Evolutionary conservation across 2,113 vertebrate species (phyloP).

Genomic region (Rhinolophus sinicus): DNA sequence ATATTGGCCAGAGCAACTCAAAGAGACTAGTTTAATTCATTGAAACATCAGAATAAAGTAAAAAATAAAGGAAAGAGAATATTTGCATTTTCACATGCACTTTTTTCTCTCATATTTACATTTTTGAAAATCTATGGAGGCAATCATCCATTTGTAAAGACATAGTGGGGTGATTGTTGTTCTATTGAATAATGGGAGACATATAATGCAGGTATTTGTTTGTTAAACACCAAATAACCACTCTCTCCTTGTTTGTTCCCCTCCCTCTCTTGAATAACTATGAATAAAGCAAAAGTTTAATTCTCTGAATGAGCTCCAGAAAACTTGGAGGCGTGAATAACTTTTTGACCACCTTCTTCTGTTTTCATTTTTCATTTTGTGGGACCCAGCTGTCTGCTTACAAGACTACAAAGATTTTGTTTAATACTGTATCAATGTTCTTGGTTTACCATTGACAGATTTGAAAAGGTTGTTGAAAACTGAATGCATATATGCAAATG

Average conservation of each 20-base stretch:
- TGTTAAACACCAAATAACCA: background rate
- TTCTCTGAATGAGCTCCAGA: slow-evolving; percentile 68
- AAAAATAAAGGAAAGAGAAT: background rate
- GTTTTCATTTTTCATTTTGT: slow-evolving; percentile 74
- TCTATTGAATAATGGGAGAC: background rate
- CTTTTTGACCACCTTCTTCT: slow-evolving; percentile 67
- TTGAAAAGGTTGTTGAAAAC: slow-evolving; percentile 84
- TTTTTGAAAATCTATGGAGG: background rate
- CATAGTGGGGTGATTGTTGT: background rate
- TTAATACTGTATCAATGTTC: slow-evolving; percentile 80
- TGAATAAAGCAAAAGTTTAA: slow-evolving; percentile 55
- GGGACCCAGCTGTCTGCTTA: slow-evolving; percentile 75
- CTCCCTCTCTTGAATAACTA: background rate
- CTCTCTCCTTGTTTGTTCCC: background rate
- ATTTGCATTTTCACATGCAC: background rate
- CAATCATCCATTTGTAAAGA: background rate
- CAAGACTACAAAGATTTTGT: slow-evolving; percentile 75
- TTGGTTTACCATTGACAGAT: slow-evolving; percentile 74
- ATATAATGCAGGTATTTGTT: background rate
- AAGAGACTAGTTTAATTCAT: background rate
- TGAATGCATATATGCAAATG: slow-evolving; percentile 84
- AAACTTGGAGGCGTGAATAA: slow-evolving; percentile 62
- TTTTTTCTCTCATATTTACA: background rate
- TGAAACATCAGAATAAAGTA: background rate
- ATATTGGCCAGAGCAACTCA: background rate